A percentile compares a stretch with the other conserved stretches of the same genome.
Conservation (phyloP, 2,113 vertebrate genomes). For the Hyla sarda region DNA sequence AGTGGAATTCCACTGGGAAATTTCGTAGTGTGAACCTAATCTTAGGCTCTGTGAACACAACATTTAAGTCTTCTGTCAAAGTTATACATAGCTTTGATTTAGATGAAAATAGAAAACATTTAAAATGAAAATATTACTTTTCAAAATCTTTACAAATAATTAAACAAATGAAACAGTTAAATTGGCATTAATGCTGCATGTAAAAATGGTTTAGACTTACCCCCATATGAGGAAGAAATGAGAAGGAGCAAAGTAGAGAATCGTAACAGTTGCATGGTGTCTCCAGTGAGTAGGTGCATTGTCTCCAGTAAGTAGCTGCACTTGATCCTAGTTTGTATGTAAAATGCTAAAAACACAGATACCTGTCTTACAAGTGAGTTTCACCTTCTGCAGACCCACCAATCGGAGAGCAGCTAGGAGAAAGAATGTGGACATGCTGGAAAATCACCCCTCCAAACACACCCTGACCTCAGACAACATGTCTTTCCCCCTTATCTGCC, state of each 20-base stretch:
- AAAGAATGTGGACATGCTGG: constrained; percentile 54
- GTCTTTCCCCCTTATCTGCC: neutral
- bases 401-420: constrained; percentile 24
- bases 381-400: constrained; percentile 26
- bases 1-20: too few relatives aligned
- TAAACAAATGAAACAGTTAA: neutral
- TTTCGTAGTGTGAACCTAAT: too few relatives aligned
- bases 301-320: neutral
- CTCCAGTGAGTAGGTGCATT: neutral
- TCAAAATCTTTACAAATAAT: neutral
- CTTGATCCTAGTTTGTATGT: neutral
- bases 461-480: constrained; percentile 18
- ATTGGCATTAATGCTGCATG: neutral
- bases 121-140: neutral
- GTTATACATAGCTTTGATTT: too few relatives aligned
- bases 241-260: neutral
- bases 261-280: constrained; percentile 23
- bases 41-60: neutral
- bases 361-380: constrained; percentile 36
- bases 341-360: constrained; percentile 34
- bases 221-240: neutral
- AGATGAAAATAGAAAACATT: too few relatives aligned
- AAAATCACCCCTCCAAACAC: constrained; percentile 33
- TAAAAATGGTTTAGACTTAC: constrained; percentile 12
- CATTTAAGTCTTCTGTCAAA: too few relatives aligned